Evolutionary conservation across 2,888 invertebrate genomes (phyloP), one percentile per base, ranked within the genome.

Genomic region (Scaeva pyrastri): DNA sequence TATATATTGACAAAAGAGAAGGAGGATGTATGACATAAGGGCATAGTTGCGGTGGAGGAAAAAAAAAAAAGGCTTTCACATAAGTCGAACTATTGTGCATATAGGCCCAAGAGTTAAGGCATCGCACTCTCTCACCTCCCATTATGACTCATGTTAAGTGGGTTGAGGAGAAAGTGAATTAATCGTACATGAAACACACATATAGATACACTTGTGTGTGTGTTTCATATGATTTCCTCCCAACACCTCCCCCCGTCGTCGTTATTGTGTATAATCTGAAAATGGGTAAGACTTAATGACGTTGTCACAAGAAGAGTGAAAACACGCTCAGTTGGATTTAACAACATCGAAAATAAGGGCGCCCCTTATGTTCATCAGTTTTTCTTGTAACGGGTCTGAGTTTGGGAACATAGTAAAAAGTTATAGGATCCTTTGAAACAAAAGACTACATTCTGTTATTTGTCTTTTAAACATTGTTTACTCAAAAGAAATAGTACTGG

Each of bases 271-370:
- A 56, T 70, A 86, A 78, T 68, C 10, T n/a, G 45, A 71, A 71
- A 71, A 71, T 71, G 71, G 45, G 19, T 56, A 43, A 56, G 56
- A 31, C 78, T 48, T 82, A 86, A 86, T 74, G 74, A 84, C 31
- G 74, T 71, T 73, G 77, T 62, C 62, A 48, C 64, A 43, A 62
- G 62, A 70, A 72, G 12, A 58, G 8, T 11, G 19, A 21, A 60
- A 16, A 48, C 12, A 7, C 0, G 0, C 58, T 60, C 1, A 12
- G 60, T 14, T 41, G 60, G 60, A 60, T 41, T 60, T 14, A n/a
- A 60, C 39, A 19, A 6, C 0, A 19, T 19, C 2, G 23, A 58
- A 31, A 5, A 16, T 16, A 16, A 1, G 1, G 11, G 4, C 11
- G 31, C 31, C 11, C 31, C 56, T 1, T 16, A n/a, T 1, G 11